Evolutionary conservation across 2,113 vertebrate species (phyloP), one percentile per base, ranked within the genome.

Genomic region (Dicerorhinus sumatrensis): DNA sequence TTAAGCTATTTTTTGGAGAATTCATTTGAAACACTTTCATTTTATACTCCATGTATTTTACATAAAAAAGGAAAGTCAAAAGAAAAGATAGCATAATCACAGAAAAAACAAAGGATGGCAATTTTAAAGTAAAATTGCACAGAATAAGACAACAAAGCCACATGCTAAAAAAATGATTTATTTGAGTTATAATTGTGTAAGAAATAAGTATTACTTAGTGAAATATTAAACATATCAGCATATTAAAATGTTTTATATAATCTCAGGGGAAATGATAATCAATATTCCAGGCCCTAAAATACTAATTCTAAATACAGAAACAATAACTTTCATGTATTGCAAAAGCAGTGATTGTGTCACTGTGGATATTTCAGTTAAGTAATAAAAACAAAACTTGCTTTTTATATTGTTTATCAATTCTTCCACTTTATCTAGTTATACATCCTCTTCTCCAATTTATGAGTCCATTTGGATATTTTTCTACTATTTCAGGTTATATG

Each of bases 181-280:
- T 76, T 72, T 93, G 42, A 94, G 31, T 82, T 96, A 75, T 90
- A 94, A 95, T 75, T 96, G 7, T 75, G 72, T 65, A 46, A 87
- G 60, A 91, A 95, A 72, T 89, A 85, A 93, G 25, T 67, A 65
- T 91, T 96, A 93, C 70, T 95, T 96, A 70, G 69, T 98, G 73
- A 98, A 96, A 96, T 93, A 97, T 93, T 97, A 97, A 88, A 67
- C 62, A 75, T 20, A 56, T 93, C 13, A 65, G 63, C 73, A 95
- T 62, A 80, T 97, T 96, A 88, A 95, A 89, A 91, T 86, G 29
- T 12, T 60, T 91, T 83, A 81, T 90, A 36, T 73, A 36, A 91
- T 82, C 94, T 29, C 69, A 92, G 84, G 73, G 70, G 91, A 91
- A 97, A 92, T 87, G 94, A 85, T 93, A 96, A 97, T 97, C 83